Conservation (phyloP, 2,797 vertebrate genomes). For the Thunnus albacares region DNA sequence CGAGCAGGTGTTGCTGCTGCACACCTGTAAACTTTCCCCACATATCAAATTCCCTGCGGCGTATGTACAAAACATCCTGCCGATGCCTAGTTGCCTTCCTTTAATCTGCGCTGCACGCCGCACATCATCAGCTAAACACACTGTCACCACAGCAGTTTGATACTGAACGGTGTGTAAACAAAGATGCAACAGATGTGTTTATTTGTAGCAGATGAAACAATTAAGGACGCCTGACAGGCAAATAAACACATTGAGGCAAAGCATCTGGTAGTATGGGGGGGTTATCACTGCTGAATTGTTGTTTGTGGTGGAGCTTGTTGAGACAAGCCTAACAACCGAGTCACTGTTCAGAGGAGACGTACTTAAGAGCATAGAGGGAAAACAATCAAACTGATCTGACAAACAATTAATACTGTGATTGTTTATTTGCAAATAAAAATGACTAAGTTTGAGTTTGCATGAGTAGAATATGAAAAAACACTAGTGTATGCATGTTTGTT, state of each 20-base stretch:
- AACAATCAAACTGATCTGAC: conserved; percentile 59
- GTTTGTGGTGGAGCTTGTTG: conserved; percentile 31
- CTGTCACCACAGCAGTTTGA: conserved; percentile 63
- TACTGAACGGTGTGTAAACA: conserved; percentile 75
- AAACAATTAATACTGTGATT: conserved; percentile 51
- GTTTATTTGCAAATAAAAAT: conserved; percentile 37
- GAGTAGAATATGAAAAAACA: conserved; percentile 13
- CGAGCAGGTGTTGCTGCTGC: conserved; percentile 68
- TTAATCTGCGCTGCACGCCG: conserved; percentile 18
- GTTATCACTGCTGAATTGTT: conserved; percentile 20
- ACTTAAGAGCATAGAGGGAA: background rate
- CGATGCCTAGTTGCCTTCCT: conserved; percentile 37
- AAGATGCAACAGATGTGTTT: conserved; percentile 77
- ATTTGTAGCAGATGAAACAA: conserved; percentile 76
- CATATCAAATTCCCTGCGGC: conserved; percentile 43
- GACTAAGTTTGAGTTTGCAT: conserved; percentile 1
- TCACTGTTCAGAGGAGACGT: conserved; percentile 1
- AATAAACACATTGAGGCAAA: conserved; percentile 71
- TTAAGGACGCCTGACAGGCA: conserved; percentile 77
- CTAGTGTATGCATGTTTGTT: conserved; percentile 43
- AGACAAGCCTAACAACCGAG: conserved; percentile 22
- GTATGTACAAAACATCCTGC: conserved; percentile 46
- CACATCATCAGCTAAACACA: conserved; percentile 63
- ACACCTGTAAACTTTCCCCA: conserved; percentile 74
- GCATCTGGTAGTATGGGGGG: conserved; percentile 55